Evolutionary conservation across 2,113 vertebrate genomes (phyloP).

Genomic region (Gymnobelideus leadbeateri): DNA sequence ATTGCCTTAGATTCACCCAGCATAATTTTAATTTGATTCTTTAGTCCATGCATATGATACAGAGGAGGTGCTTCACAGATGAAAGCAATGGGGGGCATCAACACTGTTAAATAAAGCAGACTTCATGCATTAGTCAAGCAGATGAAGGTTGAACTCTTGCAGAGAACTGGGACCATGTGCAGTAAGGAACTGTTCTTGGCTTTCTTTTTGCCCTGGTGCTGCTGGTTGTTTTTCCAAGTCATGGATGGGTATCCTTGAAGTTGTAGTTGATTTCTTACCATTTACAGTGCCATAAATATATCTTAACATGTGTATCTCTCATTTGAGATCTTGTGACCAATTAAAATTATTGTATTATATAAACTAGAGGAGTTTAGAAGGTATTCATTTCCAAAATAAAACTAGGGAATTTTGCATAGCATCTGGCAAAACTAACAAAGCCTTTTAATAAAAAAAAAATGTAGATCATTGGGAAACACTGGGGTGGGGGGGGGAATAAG

Average conservation of each 20-base stretch:
- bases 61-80: neutral
- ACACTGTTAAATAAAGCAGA: slow-evolving; percentile 36
- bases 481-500: slow-evolving; percentile 27
- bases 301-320: neutral
- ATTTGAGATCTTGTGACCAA: slow-evolving; percentile 13
- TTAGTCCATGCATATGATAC: neutral
- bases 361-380: slow-evolving; percentile 32
- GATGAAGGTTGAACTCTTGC: slow-evolving; percentile 25
- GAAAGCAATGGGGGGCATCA: neutral
- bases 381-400: slow-evolving; percentile 12
- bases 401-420: neutral
- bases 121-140: neutral
- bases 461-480: slow-evolving; percentile 4
- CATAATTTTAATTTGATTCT: slow-evolving; percentile 53
- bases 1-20: neutral
- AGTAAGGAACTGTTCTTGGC: neutral
- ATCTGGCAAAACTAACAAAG: slow-evolving; percentile 40
- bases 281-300: neutral
- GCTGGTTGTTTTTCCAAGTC: slow-evolving; percentile 37
- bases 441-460: slow-evolving; percentile 23
- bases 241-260: slow-evolving; percentile 1
- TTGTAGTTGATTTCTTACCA: neutral
- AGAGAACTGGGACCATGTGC: neutral
- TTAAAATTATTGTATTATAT: slow-evolving; percentile 8
- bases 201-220: neutral